These are phyloP conservation scores for Canis aureus DNA, from an alignment of 2,113 vertebrate species.

Conservation along the genomic window DNA sequence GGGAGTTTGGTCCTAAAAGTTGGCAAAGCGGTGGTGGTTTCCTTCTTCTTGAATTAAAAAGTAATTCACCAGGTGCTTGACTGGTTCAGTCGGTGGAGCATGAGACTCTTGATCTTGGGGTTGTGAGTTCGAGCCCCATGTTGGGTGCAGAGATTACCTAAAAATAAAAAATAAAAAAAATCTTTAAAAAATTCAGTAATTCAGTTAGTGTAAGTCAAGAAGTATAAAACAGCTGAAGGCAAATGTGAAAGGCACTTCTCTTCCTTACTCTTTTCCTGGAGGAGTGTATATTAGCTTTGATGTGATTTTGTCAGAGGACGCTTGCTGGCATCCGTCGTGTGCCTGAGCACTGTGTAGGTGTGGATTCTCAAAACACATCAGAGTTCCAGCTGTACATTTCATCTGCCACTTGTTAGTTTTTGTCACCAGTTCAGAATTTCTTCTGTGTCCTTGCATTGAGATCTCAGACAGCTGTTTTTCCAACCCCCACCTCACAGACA, in stretches of 20 bases:
- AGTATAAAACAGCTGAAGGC: neutral
- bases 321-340: neutral
- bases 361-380: neutral
- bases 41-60: neutral
- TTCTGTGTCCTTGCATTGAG: neutral
- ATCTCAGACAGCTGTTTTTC: neutral
- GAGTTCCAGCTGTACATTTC: neutral
- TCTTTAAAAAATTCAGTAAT: neutral
- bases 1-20: neutral
- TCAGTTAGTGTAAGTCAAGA: neutral
- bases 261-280: neutral
- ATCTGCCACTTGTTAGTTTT: neutral
- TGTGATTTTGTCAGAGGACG: neutral
- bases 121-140: neutral
- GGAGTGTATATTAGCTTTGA: neutral
- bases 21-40: neutral
- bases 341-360: neutral
- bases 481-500: neutral
- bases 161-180: neutral
- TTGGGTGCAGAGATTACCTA: neutral
- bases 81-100: neutral
- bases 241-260: neutral
- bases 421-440: neutral
- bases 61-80: neutral
- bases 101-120: neutral